These are phyloP conservation scores for Oreochromis spilurus DNA, from an alignment of 2,113 vertebrate genomes.

Conservation along the genomic window DNA sequence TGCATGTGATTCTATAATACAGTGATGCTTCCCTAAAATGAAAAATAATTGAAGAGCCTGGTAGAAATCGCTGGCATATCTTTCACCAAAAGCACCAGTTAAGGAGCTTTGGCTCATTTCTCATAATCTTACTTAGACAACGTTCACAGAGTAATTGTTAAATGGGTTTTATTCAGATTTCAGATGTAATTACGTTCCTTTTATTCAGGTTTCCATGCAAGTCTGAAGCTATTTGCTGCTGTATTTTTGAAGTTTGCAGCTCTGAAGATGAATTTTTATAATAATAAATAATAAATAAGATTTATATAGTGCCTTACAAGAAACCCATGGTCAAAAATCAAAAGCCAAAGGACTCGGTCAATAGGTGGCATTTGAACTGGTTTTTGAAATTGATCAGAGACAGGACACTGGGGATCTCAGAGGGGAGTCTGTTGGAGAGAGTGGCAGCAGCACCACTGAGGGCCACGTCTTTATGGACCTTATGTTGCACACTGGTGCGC, in stretches of 20 bases:
- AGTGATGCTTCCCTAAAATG: background rate
- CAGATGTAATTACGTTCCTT: background rate
- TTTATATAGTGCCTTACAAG: background rate
- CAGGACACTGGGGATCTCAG: too few species aligned
- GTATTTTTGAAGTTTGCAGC: background rate
- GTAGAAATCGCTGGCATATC: background rate
- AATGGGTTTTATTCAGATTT: background rate
- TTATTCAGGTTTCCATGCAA: background rate
- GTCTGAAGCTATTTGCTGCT: background rate
- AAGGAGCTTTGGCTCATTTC: background rate
- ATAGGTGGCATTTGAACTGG: background rate
- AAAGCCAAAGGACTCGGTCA: background rate
- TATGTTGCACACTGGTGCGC: too few species aligned
- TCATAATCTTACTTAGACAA: background rate
- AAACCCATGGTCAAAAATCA: background rate
- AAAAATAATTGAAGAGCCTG: background rate
- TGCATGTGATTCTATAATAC: background rate
- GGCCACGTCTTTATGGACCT: too few species aligned
- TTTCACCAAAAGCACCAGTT: background rate
- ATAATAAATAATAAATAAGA: background rate
- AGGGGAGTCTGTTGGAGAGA: too few species aligned
- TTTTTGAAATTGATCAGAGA: too few species aligned
- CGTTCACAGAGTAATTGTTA: background rate
- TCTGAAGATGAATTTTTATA: background rate
- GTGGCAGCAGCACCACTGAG: too few species aligned